Base-by-base conservation (phyloP, 2,113 vertebrate species). In the Oplegnathus fasciatus region DNA sequence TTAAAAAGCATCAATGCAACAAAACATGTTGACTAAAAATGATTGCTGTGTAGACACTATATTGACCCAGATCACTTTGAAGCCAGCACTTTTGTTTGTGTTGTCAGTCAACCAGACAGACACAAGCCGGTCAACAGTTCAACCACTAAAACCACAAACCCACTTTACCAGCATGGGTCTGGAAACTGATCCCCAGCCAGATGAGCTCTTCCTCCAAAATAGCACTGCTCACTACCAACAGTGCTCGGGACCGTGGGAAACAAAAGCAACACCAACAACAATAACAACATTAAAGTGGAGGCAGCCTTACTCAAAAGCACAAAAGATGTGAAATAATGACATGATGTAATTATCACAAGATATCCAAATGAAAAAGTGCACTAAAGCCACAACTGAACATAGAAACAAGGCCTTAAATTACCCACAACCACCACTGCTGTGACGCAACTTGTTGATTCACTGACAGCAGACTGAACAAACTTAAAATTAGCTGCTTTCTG, bases 141-240 rank as follows among this genome's bases (percentile, higher is more conserved):
- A 60, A 78, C 80, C 64, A 34, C 71, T 61, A 9, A 75, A 86
- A 69, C 89, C 85, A 46, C 85, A 88, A 76, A 68, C 72, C 80
- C 86, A 78, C 81, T 84, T 62, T 54, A 76, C 64, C 74, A 62
- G 70, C 69, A 79, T 73, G 75, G 44, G 52, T 75, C 75, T 86
- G 84, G 68, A 86, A 87, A 73, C 72, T 58, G 40, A 85, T 89
- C 80, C 60, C 40, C 77, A 24, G 61, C 57, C 40, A 60, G 76
- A 71, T 52, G 76, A 86, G 54, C 52, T 73, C 15, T 50, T 54
- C 28, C 28, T 77, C 46, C 52, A 60, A 69, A 85, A 54, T 24
- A 85, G 68, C 44, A 5, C 2, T 0, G 28, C 77, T 66, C 18
- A 30, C 40, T 62, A 22, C 50, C 18, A 30, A 58, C 68, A 61